Evolutionary conservation across 2,113 vertebrate genomes (phyloP).

Genomic region (Nothocercus nigrocapillus): DNA sequence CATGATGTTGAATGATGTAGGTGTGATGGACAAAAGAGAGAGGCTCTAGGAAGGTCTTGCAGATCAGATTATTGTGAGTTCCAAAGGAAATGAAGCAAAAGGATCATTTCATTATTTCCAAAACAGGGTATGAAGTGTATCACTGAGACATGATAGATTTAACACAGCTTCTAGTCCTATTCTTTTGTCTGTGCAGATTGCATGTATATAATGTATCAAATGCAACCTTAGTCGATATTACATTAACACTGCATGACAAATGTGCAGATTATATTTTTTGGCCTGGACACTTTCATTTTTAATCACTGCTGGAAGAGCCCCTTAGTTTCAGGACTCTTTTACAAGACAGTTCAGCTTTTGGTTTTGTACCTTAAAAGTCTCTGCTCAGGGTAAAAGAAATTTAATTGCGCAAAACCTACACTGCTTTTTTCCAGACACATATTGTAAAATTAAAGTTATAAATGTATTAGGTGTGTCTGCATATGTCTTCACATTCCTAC

Average conservation of each 20-base stretch:
- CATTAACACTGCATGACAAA: background rate
- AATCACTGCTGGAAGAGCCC: background rate
- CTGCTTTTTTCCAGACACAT: constrained; percentile 17
- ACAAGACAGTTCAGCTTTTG: background rate
- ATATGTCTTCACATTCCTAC: background rate
- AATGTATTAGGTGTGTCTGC: background rate
- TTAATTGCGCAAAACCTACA: constrained; percentile 25
- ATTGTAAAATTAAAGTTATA: constrained; percentile 29
- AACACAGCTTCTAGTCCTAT: background rate
- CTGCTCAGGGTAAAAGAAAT: constrained; percentile 5
- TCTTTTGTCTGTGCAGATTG: constrained; percentile 1
- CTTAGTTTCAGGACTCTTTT: background rate
- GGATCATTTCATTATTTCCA: background rate
- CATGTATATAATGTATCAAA: background rate
- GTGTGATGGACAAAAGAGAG: background rate
- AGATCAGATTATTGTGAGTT: background rate
- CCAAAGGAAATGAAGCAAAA: background rate
- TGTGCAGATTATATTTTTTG: background rate
- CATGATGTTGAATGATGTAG: background rate
- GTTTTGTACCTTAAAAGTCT: background rate
- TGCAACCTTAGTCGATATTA: background rate
- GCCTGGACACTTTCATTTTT: background rate
- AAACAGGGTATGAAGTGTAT: background rate
- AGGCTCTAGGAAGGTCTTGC: background rate
- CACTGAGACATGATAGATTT: background rate